phyloP scores from a whole-genome alignment of 1,140 invertebrate species.

The Sycophila sp. region DNA sequence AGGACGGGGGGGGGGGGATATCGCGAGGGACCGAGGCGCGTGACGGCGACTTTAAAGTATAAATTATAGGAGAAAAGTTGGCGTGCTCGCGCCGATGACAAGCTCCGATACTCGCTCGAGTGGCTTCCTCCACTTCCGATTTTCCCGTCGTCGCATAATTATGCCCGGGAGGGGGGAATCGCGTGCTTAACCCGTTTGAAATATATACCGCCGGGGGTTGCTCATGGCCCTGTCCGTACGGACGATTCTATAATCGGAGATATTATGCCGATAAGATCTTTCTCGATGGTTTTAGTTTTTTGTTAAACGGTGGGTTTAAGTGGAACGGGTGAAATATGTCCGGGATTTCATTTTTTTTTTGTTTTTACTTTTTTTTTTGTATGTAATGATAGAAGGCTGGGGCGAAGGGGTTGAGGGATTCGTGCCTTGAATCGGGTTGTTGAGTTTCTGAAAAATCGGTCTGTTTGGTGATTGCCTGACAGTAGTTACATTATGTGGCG shows the following conservation, averaged over 20 bases:
- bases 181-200: slow-evolving; percentile 12
- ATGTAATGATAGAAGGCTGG: too few relatives aligned
- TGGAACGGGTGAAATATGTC: neutral
- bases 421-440: too few relatives aligned
- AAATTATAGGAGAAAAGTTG: slow-evolving; percentile 40
- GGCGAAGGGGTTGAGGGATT: too few relatives aligned
- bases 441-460: too few relatives aligned
- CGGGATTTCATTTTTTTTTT: neutral
- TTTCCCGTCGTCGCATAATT: slow-evolving; percentile 23
- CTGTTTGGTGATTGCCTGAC: too few relatives aligned
- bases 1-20: too few relatives aligned
- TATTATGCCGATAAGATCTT: neutral
- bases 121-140: slow-evolving; percentile 7
- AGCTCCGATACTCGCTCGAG: slow-evolving; percentile 39
- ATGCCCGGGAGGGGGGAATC: neutral
- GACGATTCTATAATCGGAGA: neutral
- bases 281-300: neutral
- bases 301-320: neutral
- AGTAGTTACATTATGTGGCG: too few relatives aligned
- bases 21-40: slow-evolving; percentile 55
- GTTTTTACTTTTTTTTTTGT: too few relatives aligned
- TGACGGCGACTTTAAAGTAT: slow-evolving; percentile 53
- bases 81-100: slow-evolving; percentile 44
- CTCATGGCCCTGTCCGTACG: too few relatives aligned
- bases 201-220: neutral